Evolutionary conservation across 2,888 invertebrate genomes (phyloP).

Genomic region (Lasioglossum oenotherae): DNA sequence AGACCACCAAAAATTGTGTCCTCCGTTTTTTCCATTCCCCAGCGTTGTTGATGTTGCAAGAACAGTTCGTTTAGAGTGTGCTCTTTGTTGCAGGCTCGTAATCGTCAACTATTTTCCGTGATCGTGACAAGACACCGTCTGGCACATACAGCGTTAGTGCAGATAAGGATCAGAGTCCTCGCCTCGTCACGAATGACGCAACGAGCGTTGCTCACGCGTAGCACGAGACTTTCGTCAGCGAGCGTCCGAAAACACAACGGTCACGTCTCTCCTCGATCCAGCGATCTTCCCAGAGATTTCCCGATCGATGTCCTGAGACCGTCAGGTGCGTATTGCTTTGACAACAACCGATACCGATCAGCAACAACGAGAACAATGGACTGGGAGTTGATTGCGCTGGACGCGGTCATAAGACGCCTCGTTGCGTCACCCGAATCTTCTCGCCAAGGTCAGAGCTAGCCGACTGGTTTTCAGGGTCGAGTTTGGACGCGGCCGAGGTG

Average conservation of each 20-base stretch:
- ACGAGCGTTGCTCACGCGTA: conserved; percentile 57
- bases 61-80: not conserved
- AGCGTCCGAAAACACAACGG: not conserved
- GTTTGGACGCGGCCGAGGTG: not conserved
- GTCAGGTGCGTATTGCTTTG: conserved; percentile 5
- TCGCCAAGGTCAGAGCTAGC: conserved; percentile 52
- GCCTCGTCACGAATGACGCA: conserved; percentile 69
- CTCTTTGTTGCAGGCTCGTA: not conserved
- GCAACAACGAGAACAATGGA: conserved; percentile 58
- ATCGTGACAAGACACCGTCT: not conserved
- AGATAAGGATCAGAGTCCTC: conserved; percentile 55
- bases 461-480: conserved; percentile 50
- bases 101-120: conserved; percentile 1
- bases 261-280: not conserved
- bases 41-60: not conserved
- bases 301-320: not conserved
- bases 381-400: conserved; percentile 58
- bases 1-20: no score
- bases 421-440: conserved; percentile 61
- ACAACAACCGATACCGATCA: conserved; percentile 24
- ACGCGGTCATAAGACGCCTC: conserved; percentile 24
- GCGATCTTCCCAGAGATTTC: not conserved
- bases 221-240: conserved; percentile 65
- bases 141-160: not conserved
- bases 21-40: not conserved